These are phyloP conservation scores for Mormoops blainvillei DNA, from an alignment of 2,113 vertebrate genomes.

Conservation along the genomic window DNA sequence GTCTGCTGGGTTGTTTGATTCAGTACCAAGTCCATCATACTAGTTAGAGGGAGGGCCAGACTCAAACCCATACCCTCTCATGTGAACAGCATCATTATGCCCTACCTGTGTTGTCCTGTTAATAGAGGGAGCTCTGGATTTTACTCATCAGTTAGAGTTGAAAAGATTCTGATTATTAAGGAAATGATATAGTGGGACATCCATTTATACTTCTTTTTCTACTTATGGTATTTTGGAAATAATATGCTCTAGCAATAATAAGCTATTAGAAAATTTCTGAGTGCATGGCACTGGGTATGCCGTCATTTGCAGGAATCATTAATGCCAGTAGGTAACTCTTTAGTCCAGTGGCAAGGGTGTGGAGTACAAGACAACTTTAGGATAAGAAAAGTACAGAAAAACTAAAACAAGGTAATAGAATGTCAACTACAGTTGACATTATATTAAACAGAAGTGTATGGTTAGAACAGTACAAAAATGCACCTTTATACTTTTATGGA, in stretches of 20 bases:
- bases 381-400: not conserved
- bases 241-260: not conserved
- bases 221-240: not conserved
- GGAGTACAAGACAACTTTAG: not conserved
- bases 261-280: not conserved
- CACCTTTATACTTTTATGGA: not conserved
- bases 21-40: not conserved
- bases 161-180: not conserved
- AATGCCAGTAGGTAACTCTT: not conserved
- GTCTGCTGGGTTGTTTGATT: not conserved
- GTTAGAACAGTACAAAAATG: not conserved
- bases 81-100: not conserved
- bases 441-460: not conserved
- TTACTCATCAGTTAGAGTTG: not conserved
- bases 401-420: not conserved
- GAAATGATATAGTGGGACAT: not conserved
- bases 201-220: not conserved
- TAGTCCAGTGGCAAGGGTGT: not conserved
- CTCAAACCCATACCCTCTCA: not conserved
- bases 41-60: not conserved
- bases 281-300: not conserved
- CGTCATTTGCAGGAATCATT: not conserved
- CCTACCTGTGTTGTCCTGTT: not conserved
- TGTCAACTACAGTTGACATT: not conserved
- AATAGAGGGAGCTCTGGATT: not conserved